Evolutionary conservation across 2,797 vertebrate genomes (phyloP).

Genomic region (Sebastes vulpes): DNA sequence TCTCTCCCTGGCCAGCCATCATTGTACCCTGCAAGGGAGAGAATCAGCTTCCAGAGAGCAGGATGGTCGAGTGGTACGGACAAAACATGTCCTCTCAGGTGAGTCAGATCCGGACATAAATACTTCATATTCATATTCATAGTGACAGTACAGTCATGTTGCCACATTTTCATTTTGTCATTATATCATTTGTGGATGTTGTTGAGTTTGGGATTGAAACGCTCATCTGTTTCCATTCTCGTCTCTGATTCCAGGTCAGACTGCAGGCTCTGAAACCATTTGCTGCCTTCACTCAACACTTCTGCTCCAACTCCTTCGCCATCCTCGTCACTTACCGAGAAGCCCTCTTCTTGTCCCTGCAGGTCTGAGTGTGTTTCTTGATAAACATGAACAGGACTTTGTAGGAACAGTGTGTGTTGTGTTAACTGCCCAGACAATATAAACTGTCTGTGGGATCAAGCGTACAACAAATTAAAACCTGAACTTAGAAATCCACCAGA

Average conservation of each 20-base stretch:
- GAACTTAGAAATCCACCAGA: too few relatives aligned
- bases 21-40: slow-evolving; percentile 1
- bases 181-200: too few relatives aligned
- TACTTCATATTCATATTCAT: background rate
- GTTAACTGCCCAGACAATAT: background rate
- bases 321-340: slow-evolving; percentile 69
- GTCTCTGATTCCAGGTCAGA: slow-evolving; percentile 54
- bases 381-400: background rate
- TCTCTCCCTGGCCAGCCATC: slow-evolving; percentile 75
- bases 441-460: background rate
- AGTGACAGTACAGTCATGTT: background rate
- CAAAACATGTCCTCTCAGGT: slow-evolving; percentile 72
- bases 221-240: background rate
- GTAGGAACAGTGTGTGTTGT: background rate
- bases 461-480: background rate
- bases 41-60: background rate
- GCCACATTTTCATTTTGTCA: too few relatives aligned
- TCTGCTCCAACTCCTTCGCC: slow-evolving; percentile 71
- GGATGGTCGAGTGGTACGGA: slow-evolving; percentile 77
- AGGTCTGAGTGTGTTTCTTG: slow-evolving; percentile 59
- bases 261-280: slow-evolving; percentile 58
- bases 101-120: slow-evolving; percentile 7
- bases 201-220: background rate
- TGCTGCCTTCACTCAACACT: slow-evolving; percentile 66
- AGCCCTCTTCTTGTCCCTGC: slow-evolving; percentile 74